These are phyloP conservation scores for Ypsolopha scabrella DNA, from an alignment of 2,888 invertebrate genomes.

Conservation along the genomic window DNA sequence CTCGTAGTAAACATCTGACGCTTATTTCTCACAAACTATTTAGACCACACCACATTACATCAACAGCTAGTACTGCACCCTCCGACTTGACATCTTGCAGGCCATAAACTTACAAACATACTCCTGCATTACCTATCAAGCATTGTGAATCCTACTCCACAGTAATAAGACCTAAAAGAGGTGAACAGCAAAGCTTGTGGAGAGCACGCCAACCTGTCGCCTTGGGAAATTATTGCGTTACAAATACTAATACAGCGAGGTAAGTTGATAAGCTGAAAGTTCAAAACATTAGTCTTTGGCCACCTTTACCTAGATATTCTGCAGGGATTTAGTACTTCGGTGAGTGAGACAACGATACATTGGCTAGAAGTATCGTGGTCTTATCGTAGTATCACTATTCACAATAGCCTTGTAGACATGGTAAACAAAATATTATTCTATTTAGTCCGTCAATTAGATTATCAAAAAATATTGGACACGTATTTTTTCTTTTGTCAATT, in stretches of 20 bases:
- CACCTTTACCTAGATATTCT: background rate
- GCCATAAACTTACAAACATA: background rate
- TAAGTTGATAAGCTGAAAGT: background rate
- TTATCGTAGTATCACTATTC: too few relatives aligned
- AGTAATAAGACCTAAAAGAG: background rate
- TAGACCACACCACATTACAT: too few relatives aligned
- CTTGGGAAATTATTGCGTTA: slow-evolving; percentile 1
- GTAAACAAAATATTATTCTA: too few relatives aligned
- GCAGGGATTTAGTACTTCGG: background rate
- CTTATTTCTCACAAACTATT: too few relatives aligned
- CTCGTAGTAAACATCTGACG: too few relatives aligned
- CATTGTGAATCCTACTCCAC: background rate
- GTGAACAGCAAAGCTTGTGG: background rate
- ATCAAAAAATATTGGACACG: too few relatives aligned
- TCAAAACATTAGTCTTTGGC: background rate
- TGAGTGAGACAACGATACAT: too few relatives aligned
- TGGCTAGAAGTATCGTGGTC: too few relatives aligned
- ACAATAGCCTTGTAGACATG: too few relatives aligned
- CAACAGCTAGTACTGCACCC: background rate
- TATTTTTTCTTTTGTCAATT: too few relatives aligned
- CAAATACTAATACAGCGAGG: background rate
- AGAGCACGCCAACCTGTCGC: background rate
- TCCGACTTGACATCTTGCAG: background rate
- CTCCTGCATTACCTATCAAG: background rate
- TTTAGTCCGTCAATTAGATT: too few relatives aligned